Base-by-base conservation (phyloP, 2,113 vertebrate species). In the Cyanoderma ruficeps region DNA sequence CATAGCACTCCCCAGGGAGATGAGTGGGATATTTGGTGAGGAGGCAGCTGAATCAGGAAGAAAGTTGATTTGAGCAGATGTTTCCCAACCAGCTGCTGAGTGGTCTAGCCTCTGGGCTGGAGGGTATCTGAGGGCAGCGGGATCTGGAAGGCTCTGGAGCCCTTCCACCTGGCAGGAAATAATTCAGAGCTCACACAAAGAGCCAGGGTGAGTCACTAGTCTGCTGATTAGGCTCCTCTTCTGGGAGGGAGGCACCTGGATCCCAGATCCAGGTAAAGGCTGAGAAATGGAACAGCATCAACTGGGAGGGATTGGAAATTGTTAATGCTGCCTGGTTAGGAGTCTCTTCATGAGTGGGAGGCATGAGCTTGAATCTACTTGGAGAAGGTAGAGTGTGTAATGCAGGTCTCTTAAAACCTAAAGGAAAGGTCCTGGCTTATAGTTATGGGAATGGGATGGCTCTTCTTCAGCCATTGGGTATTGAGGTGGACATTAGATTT, bases 171-270 rank as follows among this genome's bases (percentile, higher is more conserved):
- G 91, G 91, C 89, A 96, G 37, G 37, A 44, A 95, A 61, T 75
- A 94, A 81, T 93, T 94, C 91, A 69, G 74, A 92, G 77, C 94
- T 96, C 77, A 75, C 47, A 47, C 67, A 83, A 89, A 91, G 64
- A 93, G 87, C 87, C 74, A 69, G 53, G n/a, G 41, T 96, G 96
- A 97, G 89, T 97, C 95, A 97, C 87, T 13, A 91, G 94, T 82
- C 87, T 97, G 91, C 87, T 97, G 96, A 96, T 96, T 91, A 96
- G 96, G 94, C 96, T 96, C 64, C 94, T 91, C 86, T 95, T 44
- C 91, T 95, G 87, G 69, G 87, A 95, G 91, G 65, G 87, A 96
- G 65, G 77, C 91, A 96, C 91, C 94, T 95, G 94, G 89, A 91
- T 90, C 88, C 72, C 68, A 88, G 76, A 92, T 23, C 80, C 83